Base-by-base conservation (phyloP, 2,888 invertebrate species). In the Chloroclystis v-ata region DNA sequence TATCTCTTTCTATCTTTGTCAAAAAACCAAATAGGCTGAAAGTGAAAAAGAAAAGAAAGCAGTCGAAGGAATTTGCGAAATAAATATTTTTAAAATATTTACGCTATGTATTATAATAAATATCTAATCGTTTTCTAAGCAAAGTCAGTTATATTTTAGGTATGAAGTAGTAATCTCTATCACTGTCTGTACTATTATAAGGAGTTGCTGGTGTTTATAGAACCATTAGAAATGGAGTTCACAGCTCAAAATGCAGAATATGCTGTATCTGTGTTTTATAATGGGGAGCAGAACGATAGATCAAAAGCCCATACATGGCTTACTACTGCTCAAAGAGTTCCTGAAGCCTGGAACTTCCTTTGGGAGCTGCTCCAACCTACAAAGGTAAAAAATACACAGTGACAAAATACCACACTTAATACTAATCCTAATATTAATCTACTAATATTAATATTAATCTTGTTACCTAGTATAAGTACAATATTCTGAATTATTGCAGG, bases 331-430 rank as follows among this genome's bases (percentile, higher is more conserved):
- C 97, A 97, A 78, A 89, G 92, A 57, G 96, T 95, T 14, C 91
- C 93, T 1, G 93, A 95, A 75, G 97, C 97, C 24, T 98, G 98
- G 98, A 92, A 92, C 61, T 96, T 97, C 76, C 93, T 95, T 4
- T 97, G 97, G 97, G 93, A 95, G 54, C 89, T 98, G 20, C 89
- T 98, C 60, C 92, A 93, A 69, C 92, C 93, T 6, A 91, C 91
- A 59, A 95, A 95, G 90, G 97, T 96, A 85, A 54, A 11, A 8
- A 29, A 7, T 29, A 20, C 20, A 20, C 3, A 4, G 5, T 5
- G 5, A 4, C 2, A 2, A 4, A 20, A 20, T 20, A 20, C 3
- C 20, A 2, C 20, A 20, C 20, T 4, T 20, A 20, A 20, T 20
- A 20, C 20, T n/a, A n/a, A n/a, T n/a, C n/a, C n/a, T n/a, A n/a